Conservation (phyloP, 2,797 vertebrate species). For the Heliangelus exortis region DNA sequence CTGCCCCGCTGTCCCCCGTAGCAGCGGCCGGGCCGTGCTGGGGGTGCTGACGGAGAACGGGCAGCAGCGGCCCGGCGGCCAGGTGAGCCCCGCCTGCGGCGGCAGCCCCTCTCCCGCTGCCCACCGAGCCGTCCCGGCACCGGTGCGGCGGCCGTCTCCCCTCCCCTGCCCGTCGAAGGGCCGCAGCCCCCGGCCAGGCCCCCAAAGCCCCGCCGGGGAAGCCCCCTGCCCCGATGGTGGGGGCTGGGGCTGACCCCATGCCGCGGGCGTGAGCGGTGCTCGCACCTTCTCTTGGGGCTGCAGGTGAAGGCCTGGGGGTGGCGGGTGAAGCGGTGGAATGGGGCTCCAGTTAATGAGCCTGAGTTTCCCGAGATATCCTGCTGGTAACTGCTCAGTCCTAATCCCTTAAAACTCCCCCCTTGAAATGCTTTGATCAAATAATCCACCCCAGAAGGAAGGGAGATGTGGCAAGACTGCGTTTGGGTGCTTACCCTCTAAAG, state of each 20-base stretch:
- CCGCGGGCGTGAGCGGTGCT: rapidly evolving
- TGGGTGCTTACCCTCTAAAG: rapidly evolving
- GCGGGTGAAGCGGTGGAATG: rapidly evolving
- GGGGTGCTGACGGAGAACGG: constrained; percentile 78
- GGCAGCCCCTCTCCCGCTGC: too few species aligned
- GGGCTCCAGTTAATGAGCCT: rapidly evolving
- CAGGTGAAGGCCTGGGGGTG: neutral
- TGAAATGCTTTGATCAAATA: neutral
- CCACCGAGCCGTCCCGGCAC: too few species aligned
- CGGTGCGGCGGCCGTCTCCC: neutral
- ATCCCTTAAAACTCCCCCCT: rapidly evolving
- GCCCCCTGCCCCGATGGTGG: neutral
- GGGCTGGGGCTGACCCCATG: rapidly evolving
- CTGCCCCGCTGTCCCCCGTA: constrained; percentile 20
- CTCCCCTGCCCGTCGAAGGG: too few species aligned
- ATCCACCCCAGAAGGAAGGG: neutral
- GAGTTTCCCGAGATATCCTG: neutral
- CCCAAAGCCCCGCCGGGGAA: neutral
- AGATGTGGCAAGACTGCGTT: rapidly evolving
- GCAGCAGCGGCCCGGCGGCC: constrained; percentile 65
- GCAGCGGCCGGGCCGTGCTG: constrained; percentile 70
- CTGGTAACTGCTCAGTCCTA: rapidly evolving
- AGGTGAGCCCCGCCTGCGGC: constrained; percentile 64
- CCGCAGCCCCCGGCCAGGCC: neutral
- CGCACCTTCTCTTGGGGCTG: neutral